Base-by-base conservation (phyloP, 2,888 invertebrate species). In the Sarcophaga subvicina region DNA sequence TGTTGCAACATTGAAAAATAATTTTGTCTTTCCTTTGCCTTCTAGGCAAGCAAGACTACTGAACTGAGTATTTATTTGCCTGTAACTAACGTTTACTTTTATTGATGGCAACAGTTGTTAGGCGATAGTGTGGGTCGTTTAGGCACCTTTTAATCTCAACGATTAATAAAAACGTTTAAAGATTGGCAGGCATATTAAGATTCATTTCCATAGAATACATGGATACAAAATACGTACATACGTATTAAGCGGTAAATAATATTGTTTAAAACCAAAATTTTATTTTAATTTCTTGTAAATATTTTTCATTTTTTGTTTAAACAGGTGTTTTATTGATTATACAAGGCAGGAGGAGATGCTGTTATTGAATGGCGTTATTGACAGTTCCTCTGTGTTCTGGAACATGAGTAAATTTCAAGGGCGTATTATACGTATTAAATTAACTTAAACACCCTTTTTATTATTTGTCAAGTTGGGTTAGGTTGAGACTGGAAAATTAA, bases 101-200 rank as follows among this genome's bases (percentile, higher is more conserved):
- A 37, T 37, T 10, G 37, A 37, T 37, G 37, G 2, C 8, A 37
- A 37, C 37, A 37, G 0, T 14, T 17, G 17, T 54, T 17, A 54
- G 12, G 0, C 3, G 54, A 1, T 17, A 5, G 4, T 54, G 14
- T 54, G 14, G 54, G 54, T 54, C 17, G 49, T n/a, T 25, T 75
- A 66, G 71, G 64, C 47, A 66, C 69, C 71, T 80, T 76, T 83
- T 76, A 67, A 49, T 80, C 64, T 76, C 72, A 60, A 47, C 69
- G 82, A 80, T 80, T 83, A 77, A 67, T 45, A 27, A 72, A 71
- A 80, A 71, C 11, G 14, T 63, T 72, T 73, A 67, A 76, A 80
- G 80, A 63, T 83, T 86, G 83, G 83, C 76, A 83, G 69, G 67
- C 83, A 83, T 80, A 80, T 86, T 86, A 83, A 86, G 83, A 83